Evolutionary conservation across 2,888 invertebrate genomes (phyloP), one percentile per base, ranked within the genome.

Genomic region (Oegoconia quadripuncta): DNA sequence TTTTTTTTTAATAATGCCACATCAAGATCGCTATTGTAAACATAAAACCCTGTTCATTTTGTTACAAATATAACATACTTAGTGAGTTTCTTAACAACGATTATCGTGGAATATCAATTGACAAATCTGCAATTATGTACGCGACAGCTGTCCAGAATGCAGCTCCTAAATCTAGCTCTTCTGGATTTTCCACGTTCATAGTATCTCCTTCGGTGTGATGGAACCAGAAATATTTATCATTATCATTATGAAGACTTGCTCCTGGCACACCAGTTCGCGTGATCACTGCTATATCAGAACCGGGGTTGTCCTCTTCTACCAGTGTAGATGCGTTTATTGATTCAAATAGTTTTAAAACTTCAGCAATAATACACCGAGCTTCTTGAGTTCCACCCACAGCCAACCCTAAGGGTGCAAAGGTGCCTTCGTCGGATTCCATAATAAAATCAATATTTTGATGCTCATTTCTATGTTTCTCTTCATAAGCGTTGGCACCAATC

Each of bases 361-460:
- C 91, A 48, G 90, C 72, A 29, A 95, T 71, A 39, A 95, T 91
- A 55, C 93, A 93, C 34, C 87, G 88, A 0, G 92, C 91, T 49
- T 88, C 67, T 28, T 83, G 60, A 22, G 81, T 89, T 28, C 93
- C 94, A n/a, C 87, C 81, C 53, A 93, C 93, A 34, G 79, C 82
- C 4, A 95, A 74, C 8, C 95, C 95, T 3, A 87, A 61, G 0
- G 95, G 95, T 11, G 88, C 89, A 60, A 95, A 96, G 1, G 94
- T 94, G 3, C 96, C 96, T 59, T 89, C 89, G 66, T 96, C 95
- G 0, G 95, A 95, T 77, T 96, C 95, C 91, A 95, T 92, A 1
- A 94, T 91, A 34, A 94, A 90, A 60, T 92, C 92, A 40, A 93
- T 90, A 49, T 93, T 91, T 3, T 89, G 65, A 23, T 88, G 70